phyloP scores from a whole-genome alignment of 1,140 invertebrate genomes.

The Tenebrio molitor region DNA sequence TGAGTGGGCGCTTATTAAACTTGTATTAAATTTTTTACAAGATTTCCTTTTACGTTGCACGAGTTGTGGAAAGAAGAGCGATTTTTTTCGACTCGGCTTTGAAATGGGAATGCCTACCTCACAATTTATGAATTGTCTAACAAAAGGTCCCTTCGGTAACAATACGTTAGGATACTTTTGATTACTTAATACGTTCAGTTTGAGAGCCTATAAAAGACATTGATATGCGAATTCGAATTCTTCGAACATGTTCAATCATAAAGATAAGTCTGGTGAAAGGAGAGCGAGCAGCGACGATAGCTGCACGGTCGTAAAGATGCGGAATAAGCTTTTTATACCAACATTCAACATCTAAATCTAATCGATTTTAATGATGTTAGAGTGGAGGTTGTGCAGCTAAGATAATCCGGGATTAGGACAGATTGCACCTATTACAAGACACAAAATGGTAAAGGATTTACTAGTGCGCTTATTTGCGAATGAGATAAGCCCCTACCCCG shows the following conservation, averaged over 20 bases:
- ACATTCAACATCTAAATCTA: slow-evolving; percentile 56
- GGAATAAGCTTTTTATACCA: slow-evolving; percentile 56
- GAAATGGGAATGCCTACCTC: neutral
- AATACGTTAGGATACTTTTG: slow-evolving; percentile 15
- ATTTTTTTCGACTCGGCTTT: too few relatives aligned
- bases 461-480: slow-evolving; percentile 50
- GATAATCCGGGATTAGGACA: slow-evolving; percentile 58
- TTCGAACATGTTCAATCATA: slow-evolving; percentile 41
- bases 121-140: slow-evolving; percentile 32
- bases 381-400: slow-evolving; percentile 55
- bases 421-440: slow-evolving; percentile 59
- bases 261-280: slow-evolving; percentile 38
- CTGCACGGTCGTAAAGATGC: slow-evolving; percentile 51
- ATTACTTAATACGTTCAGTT: slow-evolving; percentile 44
- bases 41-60: too few relatives aligned
- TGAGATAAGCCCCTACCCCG: slow-evolving; percentile 42
- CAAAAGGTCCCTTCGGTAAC: slow-evolving; percentile 7
- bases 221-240: slow-evolving; percentile 37
- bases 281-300: slow-evolving; percentile 25
- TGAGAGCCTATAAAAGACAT: slow-evolving; percentile 39
- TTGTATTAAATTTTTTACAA: too few relatives aligned
- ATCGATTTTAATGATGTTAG: slow-evolving; percentile 60
- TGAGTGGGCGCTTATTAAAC: too few relatives aligned
- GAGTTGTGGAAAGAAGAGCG: neutral
- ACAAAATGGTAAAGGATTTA: slow-evolving; percentile 53